These are phyloP conservation scores for Sepiola atlantica DNA, from an alignment of 2,888 invertebrate genomes.

Conservation along the genomic window DNA sequence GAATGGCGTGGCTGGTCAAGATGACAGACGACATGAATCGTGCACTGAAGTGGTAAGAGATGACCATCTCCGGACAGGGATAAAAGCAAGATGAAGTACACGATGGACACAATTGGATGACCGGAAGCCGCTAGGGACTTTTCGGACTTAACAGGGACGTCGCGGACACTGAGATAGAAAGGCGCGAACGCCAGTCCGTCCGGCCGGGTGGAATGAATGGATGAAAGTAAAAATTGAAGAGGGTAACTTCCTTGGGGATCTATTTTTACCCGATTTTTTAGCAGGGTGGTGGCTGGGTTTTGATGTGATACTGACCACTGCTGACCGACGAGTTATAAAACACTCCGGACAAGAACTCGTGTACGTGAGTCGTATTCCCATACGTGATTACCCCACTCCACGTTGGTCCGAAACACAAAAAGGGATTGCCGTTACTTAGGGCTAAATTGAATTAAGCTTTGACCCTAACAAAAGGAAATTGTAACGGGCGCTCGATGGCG, in stretches of 20 bases:
- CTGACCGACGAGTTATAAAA: background rate
- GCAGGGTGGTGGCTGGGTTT: background rate
- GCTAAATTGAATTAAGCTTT: background rate
- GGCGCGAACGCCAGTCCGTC: background rate
- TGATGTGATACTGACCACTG: background rate
- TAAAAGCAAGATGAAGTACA: background rate
- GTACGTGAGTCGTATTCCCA: background rate
- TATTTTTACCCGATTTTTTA: background rate
- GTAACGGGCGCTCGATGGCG: background rate
- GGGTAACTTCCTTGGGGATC: background rate
- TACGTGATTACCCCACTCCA: background rate
- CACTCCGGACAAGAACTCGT: background rate
- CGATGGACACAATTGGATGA: background rate
- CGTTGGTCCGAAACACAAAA: background rate
- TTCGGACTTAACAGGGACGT: background rate
- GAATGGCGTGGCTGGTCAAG: background rate
- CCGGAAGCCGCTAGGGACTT: background rate
- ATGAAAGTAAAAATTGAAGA: background rate
- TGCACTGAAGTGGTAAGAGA: background rate
- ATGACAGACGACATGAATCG: background rate
- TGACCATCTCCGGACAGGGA: constrained; percentile 23
- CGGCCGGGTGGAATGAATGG: background rate
- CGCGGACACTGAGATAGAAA: background rate
- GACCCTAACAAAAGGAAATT: background rate
- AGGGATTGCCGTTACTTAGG: background rate